phyloP scores from a whole-genome alignment of 37 sponge, comb jelly and placozoan genomes.

The Geodia barretti region DNA sequence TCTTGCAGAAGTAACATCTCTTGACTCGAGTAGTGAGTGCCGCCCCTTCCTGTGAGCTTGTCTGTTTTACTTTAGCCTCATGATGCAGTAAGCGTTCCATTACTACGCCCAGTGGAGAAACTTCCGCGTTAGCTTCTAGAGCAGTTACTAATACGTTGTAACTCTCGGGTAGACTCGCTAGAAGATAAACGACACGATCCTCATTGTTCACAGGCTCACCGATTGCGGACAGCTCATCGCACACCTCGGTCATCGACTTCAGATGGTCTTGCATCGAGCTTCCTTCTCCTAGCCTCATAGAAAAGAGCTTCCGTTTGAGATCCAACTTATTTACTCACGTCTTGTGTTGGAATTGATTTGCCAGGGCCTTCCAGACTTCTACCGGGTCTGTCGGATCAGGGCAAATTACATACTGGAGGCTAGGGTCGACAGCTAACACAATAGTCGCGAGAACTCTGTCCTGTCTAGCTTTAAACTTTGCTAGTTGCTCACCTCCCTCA shows the following conservation, averaged over 20 bases:
- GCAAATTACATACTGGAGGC: slow-evolving; percentile 50
- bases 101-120: too few relatives aligned
- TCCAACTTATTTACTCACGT: slow-evolving; percentile 55
- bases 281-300: slow-evolving; percentile 48
- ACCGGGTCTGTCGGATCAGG: slow-evolving; percentile 50
- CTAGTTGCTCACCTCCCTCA: too few relatives aligned
- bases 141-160: slow-evolving; percentile 54
- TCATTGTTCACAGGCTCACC: slow-evolving; percentile 38
- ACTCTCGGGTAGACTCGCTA: slow-evolving; percentile 54
- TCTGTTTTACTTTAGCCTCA: slow-evolving; percentile 21
- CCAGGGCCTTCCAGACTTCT: slow-evolving; percentile 51
- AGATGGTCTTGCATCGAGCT: slow-evolving; percentile 58
- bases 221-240: slow-evolving; percentile 34
- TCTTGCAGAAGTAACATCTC: slow-evolving; percentile 37
- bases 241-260: slow-evolving; percentile 51
- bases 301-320: slow-evolving; percentile 33
- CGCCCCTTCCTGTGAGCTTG: slow-evolving; percentile 4
- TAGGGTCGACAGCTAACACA: slow-evolving; percentile 39
- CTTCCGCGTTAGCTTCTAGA: slow-evolving; percentile 56
- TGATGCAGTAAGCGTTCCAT: slow-evolving; percentile 34
- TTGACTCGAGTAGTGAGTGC: slow-evolving; percentile 14
- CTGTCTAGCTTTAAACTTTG: too few relatives aligned
- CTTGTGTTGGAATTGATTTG: slow-evolving; percentile 53
- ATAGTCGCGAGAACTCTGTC: slow-evolving; percentile 30
- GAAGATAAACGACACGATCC: slow-evolving; percentile 54